Conservation (phyloP, 1,140 invertebrate species). For the Belonocnema kinseyi region DNA sequence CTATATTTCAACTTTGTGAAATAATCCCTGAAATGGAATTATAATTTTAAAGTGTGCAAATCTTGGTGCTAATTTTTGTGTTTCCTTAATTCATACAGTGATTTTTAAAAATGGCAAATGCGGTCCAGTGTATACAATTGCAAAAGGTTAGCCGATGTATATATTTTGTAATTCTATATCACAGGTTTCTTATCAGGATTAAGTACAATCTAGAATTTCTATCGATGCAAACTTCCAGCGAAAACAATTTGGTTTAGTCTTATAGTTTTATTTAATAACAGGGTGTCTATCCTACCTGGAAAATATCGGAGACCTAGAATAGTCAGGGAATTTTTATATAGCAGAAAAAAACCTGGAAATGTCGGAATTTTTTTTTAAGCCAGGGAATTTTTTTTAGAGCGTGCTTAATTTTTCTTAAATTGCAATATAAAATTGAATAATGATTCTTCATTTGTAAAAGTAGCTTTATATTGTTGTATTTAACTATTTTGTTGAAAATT, state of each 20-base stretch:
- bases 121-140: constrained; percentile 22
- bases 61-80: neutral
- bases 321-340: too few relatives aligned
- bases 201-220: neutral
- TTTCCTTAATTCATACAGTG: neutral
- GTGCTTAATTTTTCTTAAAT: too few relatives aligned
- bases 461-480: too few relatives aligned
- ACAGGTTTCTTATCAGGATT: constrained; percentile 11
- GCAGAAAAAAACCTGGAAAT: too few relatives aligned
- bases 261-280: neutral
- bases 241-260: neutral
- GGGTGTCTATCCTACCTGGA: too few relatives aligned
- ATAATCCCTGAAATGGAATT: neutral
- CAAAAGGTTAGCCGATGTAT: constrained; percentile 11
- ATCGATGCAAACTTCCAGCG: too few relatives aligned
- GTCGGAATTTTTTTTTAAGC: too few relatives aligned
- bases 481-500: too few relatives aligned
- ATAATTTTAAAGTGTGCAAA: constrained; percentile 1
- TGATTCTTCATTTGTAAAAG: too few relatives aligned
- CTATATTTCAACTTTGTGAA: constrained; percentile 3
- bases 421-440: too few relatives aligned
- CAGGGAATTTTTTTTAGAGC: too few relatives aligned
- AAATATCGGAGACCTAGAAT: too few relatives aligned
- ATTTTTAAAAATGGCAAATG: constrained; percentile 19
- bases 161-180: constrained; percentile 16